Percentiles rank a stretch among this genome's conserved stretches.
Conservation (phyloP, 2,113 vertebrate genomes). For the Microcebus tavaratra region DNA sequence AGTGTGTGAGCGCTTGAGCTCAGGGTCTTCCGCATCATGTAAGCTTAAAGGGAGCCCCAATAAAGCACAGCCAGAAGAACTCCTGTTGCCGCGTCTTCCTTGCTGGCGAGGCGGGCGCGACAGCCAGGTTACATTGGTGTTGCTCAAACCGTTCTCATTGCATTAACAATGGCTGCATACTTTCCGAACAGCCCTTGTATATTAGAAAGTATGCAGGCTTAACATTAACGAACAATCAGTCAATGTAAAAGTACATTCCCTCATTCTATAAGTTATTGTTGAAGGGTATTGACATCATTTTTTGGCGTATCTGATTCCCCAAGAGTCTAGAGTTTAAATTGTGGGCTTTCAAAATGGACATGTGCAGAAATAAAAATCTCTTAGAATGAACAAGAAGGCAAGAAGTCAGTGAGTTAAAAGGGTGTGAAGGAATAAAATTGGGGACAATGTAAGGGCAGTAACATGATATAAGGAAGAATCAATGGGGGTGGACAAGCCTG, state of each 20-base stretch:
- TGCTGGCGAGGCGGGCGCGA: too few species aligned
- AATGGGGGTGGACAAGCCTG: background rate
- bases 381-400: background rate
- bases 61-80: too few species aligned
- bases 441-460: background rate
- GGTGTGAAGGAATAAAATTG: slow-evolving; percentile 1
- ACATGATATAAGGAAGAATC: background rate
- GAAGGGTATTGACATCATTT: background rate
- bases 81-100: too few species aligned
- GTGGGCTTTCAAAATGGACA: background rate
- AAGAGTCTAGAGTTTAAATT: background rate
- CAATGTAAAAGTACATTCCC: background rate
- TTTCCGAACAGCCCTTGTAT: too few species aligned
- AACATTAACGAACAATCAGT: background rate
- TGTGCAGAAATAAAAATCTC: background rate
- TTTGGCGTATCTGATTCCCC: background rate
- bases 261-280: background rate
- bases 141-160: too few species aligned
- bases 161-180: too few species aligned
- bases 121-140: too few species aligned
- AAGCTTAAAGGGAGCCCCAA: too few species aligned
- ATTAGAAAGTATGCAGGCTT: background rate
- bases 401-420: background rate
- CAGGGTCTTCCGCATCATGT: too few species aligned
- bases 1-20: too few species aligned